A percentile compares a stretch with the other conserved stretches of the same genome.
Conservation (phyloP, 2,113 vertebrate species). For the Grantiella picta region DNA sequence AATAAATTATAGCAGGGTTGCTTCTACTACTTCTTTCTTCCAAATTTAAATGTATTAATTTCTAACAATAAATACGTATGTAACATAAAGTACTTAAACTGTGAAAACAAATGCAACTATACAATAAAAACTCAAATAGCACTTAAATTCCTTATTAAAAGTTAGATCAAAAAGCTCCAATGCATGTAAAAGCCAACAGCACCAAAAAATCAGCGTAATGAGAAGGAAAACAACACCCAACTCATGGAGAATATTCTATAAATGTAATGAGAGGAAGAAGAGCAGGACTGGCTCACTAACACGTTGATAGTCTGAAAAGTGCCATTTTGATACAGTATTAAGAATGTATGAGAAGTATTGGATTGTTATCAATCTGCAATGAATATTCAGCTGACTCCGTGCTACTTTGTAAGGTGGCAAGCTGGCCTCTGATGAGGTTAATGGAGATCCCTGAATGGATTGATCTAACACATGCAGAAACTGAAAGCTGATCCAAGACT, state of each 20-base stretch:
- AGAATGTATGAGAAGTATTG: background rate
- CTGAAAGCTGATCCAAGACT: fast-evolving
- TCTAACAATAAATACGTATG: background rate
- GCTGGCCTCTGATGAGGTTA: background rate
- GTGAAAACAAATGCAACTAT: background rate
- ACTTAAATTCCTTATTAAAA: background rate
- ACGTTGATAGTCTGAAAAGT: background rate
- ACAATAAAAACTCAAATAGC: background rate
- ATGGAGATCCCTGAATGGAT: background rate
- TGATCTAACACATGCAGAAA: background rate
- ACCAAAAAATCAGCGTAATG: background rate
- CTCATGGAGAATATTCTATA: fast-evolving
- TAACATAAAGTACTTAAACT: background rate
- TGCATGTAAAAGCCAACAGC: background rate
- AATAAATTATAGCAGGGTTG: background rate
- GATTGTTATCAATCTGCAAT: background rate
- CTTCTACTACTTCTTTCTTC: background rate
- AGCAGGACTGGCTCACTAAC: background rate
- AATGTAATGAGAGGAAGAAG: background rate
- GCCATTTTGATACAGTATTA: background rate
- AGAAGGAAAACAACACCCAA: background rate
- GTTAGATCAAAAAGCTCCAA: background rate
- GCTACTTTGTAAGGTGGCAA: background rate
- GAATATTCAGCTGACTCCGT: background rate
- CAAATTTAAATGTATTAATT: background rate